These are phyloP conservation scores for Anguilla japonica DNA, from an alignment of 2,113 vertebrate genomes.

Conservation along the genomic window DNA sequence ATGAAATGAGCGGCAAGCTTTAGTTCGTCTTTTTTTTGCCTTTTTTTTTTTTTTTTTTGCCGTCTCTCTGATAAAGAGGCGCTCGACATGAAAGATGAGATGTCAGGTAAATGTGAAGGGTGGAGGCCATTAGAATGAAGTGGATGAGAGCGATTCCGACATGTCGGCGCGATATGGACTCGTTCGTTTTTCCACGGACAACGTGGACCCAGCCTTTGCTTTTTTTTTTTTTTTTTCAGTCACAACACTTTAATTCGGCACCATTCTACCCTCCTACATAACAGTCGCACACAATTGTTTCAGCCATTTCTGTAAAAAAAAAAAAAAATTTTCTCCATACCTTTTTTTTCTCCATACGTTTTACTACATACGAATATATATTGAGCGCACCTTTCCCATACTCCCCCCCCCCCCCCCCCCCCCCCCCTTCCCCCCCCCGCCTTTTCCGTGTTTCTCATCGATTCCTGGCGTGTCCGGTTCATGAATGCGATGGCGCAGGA, in stretches of 20 bases:
- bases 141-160: not conserved
- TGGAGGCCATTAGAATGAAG: constrained; percentile 2
- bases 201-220: not conserved
- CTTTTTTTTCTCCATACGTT: not conserved
- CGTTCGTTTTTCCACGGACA: not conserved
- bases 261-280: not conserved
- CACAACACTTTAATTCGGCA: not conserved
- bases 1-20: constrained; percentile 65
- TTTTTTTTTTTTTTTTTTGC: not conserved
- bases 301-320: not conserved
- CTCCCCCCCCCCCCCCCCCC: not conserved
- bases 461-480: not conserved
- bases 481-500: constrained; percentile 13
- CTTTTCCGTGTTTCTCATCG: not conserved
- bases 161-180: not conserved
- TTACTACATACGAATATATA: not conserved
- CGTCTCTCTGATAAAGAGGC: constrained; percentile 12
- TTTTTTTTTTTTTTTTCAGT: not conserved
- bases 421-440: not conserved
- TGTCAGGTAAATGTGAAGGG: not conserved
- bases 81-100: not conserved
- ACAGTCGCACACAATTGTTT: not conserved
- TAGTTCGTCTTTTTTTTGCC: constrained; percentile 33
- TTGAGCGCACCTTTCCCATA: not conserved
- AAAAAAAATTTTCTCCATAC: not conserved